Evolutionary conservation across 2,888 invertebrate genomes (phyloP), one percentile per base, ranked within the genome.

Genomic region (Rhodophaea formosa): DNA sequence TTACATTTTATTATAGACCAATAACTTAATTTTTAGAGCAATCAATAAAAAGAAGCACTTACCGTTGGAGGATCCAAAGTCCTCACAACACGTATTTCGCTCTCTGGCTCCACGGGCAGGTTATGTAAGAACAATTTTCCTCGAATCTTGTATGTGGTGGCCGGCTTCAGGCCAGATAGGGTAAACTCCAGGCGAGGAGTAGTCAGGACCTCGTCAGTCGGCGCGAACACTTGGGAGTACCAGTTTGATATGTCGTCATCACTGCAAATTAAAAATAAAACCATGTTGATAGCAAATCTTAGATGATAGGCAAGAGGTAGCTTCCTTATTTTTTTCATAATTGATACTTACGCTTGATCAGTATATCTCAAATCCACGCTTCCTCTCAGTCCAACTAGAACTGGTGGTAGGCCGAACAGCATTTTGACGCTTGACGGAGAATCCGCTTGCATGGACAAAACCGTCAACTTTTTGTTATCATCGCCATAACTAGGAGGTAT

Each of bases 361-460:
- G 97, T 97, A 79, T 97, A 97, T 75, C 96, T 93, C 61, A 97
- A 91, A 82, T 97, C 97, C 2, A 97, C 96, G 64, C 97, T 94
- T 58, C 97, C 97, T 71, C 96, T 95, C 47, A 97, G 91, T 30
- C 97, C 97, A 8, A 97, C 97, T 65, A 97, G 93, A 1, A 97
- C 93, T 16, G 94, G 92, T 0, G 97, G 97, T 8, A 97, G 94
- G 3, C 95, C 95, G 78, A 97, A 97, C 10, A 96, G 93, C 75
- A 97, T 93, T 64, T 96, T 94, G 8, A 97, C 94, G 32, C 96
- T 95, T 16, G 94, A 94, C 0, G 96, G 94, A 66, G 97, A 95
- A 59, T 97, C 92, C 2, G 97, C 94, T 79, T 96, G 95, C 65
- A 97, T 77, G 0, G 93, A 92, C 43, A 93, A 84, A 0, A 94